Evolutionary conservation across 1,140 invertebrate species (phyloP).

Genomic region (Ceratitis capitata): DNA sequence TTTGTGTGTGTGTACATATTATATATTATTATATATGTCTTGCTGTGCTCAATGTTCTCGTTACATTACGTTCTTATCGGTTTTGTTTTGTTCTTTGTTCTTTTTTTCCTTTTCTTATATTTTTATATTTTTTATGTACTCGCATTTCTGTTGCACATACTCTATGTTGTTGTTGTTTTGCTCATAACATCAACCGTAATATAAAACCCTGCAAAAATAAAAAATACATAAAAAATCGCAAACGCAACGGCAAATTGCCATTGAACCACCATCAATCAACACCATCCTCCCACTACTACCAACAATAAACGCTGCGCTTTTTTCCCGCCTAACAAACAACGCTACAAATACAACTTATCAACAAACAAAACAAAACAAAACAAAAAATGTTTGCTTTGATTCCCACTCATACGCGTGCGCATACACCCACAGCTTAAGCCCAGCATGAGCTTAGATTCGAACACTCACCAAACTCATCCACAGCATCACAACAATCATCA

Average conservation of each 20-base stretch:
- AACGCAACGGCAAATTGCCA: not conserved
- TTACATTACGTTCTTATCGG: slow-evolving; percentile 30
- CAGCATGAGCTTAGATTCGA: slow-evolving; percentile 47
- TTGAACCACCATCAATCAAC: not conserved
- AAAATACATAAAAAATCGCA: slow-evolving; percentile 12
- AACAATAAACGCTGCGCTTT: not conserved
- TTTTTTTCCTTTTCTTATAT: slow-evolving; percentile 19
- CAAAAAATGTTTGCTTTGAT: not conserved
- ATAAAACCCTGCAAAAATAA: not conserved
- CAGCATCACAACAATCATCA: not conserved
- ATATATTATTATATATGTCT: too few relatives aligned
- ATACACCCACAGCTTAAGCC: slow-evolving; percentile 57
- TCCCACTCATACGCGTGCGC: not conserved
- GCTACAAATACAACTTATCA: not conserved
- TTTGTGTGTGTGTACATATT: not conserved
- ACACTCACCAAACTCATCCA: slow-evolving; percentile 35
- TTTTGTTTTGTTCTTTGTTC: slow-evolving; percentile 27
- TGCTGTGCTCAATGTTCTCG: slow-evolving; percentile 2
- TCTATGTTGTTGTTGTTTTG: slow-evolving; percentile 31
- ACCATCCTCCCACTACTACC: slow-evolving; percentile 21
- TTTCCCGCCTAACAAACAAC: not conserved
- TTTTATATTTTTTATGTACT: slow-evolving; percentile 34
- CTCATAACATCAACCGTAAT: slow-evolving; percentile 26
- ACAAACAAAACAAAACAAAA: not conserved
- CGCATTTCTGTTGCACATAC: slow-evolving; percentile 32